Percentiles rank a stretch among this genome's conserved stretches.
These are phyloP conservation scores for Mobula hypostoma DNA, from an alignment of 2,113 vertebrate genomes.

Conservation along the genomic window DNA sequence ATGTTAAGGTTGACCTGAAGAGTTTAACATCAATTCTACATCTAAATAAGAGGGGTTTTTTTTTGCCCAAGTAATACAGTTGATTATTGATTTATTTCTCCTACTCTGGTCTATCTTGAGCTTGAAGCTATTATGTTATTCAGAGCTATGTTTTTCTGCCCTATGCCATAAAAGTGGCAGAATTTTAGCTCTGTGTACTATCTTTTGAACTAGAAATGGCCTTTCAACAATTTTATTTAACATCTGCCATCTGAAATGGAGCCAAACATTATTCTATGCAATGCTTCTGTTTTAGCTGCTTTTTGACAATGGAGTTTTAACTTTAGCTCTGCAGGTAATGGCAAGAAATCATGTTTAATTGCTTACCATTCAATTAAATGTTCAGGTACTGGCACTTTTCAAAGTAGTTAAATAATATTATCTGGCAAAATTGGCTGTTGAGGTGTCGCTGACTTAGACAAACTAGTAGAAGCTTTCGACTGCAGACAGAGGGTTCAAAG, in stretches of 20 bases:
- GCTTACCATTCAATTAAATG: neutral
- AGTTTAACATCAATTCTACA: neutral
- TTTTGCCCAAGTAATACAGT: neutral
- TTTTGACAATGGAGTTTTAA: neutral
- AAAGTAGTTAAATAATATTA: neutral
- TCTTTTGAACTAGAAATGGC: neutral
- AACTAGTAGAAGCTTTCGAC: neutral
- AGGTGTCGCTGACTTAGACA: neutral
- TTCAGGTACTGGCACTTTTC: neutral
- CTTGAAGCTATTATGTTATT: neutral
- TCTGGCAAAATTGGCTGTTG: neutral
- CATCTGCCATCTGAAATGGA: neutral
- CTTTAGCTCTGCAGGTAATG: neutral
- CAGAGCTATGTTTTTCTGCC: neutral
- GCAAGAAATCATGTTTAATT: conserved; percentile 12
- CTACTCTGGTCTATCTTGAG: neutral
- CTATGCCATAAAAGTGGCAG: neutral
- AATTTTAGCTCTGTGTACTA: neutral
- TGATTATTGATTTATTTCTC: neutral
- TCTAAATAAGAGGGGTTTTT: neutral
- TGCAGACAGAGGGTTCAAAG: too few relatives aligned
- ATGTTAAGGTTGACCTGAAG: neutral
- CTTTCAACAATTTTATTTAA: neutral
- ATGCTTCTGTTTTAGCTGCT: neutral
- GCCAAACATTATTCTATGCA: neutral